These are phyloP conservation scores for Nowickia ferox DNA, from an alignment of 2,888 invertebrate species.

Conservation along the genomic window DNA sequence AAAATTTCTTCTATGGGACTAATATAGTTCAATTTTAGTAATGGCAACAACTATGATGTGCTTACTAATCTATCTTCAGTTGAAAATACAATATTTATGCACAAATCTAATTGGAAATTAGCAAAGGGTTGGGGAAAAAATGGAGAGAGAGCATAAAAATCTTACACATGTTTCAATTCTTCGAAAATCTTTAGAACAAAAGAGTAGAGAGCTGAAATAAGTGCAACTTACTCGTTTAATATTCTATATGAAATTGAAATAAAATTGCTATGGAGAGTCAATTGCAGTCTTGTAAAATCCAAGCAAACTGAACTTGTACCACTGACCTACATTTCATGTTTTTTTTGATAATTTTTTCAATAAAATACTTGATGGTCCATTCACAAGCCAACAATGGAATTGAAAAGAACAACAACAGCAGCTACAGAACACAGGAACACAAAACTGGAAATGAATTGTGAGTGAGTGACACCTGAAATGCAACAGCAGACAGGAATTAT, in stretches of 20 bases:
- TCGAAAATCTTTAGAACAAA: neutral
- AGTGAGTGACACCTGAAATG: constrained; percentile 36
- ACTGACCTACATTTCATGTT: constrained; percentile 78
- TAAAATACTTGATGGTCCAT: constrained; percentile 26
- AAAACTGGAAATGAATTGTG: neutral
- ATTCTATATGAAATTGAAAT: constrained; percentile 21
- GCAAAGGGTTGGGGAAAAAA: neutral
- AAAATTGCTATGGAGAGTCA: constrained; percentile 16
- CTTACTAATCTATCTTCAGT: constrained; percentile 22
- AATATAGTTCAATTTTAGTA: constrained; percentile 63
- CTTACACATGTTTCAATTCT: constrained; percentile 33
- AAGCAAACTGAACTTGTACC: constrained; percentile 80
- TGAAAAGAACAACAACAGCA: neutral
- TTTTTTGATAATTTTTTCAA: neutral
- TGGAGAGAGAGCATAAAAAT: neutral
- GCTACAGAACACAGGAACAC: constrained; percentile 1
- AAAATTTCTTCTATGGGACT: neutral
- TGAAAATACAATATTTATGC: constrained; percentile 37
- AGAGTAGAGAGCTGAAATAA: constrained; percentile 20
- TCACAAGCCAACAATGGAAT: constrained; percentile 5
- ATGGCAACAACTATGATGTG: neutral
- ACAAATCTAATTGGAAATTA: neutral
- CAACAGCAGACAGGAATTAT: constrained; percentile 58
- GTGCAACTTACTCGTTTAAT: neutral
- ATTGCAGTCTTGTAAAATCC: constrained; percentile 58